Evolutionary conservation across 2,113 vertebrate genomes (phyloP).

Genomic region (Gracilinanus agilis): DNA sequence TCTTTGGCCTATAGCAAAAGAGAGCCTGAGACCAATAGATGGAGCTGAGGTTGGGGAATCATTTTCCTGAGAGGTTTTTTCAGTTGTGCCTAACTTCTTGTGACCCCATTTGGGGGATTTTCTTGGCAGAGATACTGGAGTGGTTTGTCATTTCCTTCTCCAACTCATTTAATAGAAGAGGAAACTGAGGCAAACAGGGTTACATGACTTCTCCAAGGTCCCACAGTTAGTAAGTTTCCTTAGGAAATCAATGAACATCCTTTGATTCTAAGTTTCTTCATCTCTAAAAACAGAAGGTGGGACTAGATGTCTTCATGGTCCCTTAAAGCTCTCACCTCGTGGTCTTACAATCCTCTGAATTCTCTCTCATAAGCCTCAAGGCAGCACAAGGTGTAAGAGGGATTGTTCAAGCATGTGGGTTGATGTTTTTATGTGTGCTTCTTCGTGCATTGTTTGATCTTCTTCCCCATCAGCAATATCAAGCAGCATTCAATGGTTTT

Average conservation of each 20-base stretch:
- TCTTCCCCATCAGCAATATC: not conserved
- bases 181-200: too few species aligned
- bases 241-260: not conserved
- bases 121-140: too few species aligned
- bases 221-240: not conserved
- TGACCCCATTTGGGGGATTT: too few species aligned
- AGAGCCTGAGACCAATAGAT: not conserved
- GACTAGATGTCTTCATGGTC: not conserved
- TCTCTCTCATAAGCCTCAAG: not conserved
- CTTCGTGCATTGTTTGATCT: not conserved
- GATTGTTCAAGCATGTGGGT: not conserved
- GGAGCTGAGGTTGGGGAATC: not conserved
- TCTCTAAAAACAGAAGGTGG: not conserved
- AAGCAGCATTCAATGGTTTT: conserved; percentile 21
- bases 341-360: not conserved
- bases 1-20: not conserved
- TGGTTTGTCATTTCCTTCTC: too few species aligned
- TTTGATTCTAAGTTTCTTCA: not conserved
- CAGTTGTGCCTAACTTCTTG: too few species aligned
- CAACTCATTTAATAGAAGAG: too few species aligned
- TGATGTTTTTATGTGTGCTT: not conserved
- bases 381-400: not conserved
- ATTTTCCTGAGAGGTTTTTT: not conserved
- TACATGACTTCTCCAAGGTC: too few species aligned
- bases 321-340: not conserved